phyloP scores from a whole-genome alignment of 2,888 invertebrate genomes.

The Ormia ochracea region DNA sequence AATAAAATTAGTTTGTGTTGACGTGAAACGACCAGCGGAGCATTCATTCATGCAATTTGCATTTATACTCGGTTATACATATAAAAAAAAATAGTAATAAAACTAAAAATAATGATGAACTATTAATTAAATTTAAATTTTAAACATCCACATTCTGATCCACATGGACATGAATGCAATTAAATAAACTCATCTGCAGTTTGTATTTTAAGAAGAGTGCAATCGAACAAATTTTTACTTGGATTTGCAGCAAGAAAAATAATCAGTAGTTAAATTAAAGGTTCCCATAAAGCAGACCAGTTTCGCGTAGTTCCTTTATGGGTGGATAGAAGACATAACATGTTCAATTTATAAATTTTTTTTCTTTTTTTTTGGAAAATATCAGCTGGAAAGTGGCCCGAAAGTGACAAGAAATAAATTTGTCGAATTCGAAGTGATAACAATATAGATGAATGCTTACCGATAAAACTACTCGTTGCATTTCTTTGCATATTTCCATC shows the following conservation, averaged over 20 bases:
- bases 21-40: conserved; percentile 39
- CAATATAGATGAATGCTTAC: no score
- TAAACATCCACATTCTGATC: background rate
- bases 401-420: no score
- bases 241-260: background rate
- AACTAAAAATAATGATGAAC: conserved; percentile 23
- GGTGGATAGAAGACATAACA: no score
- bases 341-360: no score
- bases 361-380: no score
- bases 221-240: background rate
- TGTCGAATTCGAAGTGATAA: no score
- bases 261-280: no score
- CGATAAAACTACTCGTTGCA: no score
- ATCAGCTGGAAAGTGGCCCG: no score
- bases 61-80: conserved; percentile 6
- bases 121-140: conserved; percentile 37
- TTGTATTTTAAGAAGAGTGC: background rate
- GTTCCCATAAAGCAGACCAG: no score
- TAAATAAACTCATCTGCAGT: background rate
- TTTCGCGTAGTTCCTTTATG: no score
- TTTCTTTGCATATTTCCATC: no score
- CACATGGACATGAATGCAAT: background rate
- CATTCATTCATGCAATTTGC: conserved; percentile 43
- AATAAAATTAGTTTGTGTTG: conserved; percentile 43
- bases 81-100: background rate